Evolutionary conservation across 2,888 invertebrate genomes (phyloP).

Genomic region (Scaptomyza reducta): DNA sequence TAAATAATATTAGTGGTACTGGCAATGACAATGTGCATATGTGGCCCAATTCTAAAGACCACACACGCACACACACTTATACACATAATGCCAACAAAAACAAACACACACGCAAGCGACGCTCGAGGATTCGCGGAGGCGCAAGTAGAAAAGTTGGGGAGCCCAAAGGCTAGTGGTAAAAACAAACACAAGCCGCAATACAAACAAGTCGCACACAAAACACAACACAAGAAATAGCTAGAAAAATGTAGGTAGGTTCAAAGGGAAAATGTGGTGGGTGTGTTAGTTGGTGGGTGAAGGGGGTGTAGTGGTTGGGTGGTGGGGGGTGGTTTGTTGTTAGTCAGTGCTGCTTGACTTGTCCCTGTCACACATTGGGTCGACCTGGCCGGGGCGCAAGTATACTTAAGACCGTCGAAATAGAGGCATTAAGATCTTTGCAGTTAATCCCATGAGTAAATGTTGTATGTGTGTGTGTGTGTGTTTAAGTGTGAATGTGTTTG

Average conservation of each 20-base stretch:
- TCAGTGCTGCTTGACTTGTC: slow-evolving; percentile 74
- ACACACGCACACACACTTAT: slow-evolving; percentile 36
- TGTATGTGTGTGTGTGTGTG: slow-evolving; percentile 56
- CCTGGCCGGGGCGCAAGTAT: slow-evolving; percentile 70
- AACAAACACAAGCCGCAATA: slow-evolving; percentile 67
- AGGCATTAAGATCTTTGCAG: slow-evolving; percentile 81
- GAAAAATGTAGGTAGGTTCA: slow-evolving; percentile 52
- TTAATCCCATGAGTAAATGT: slow-evolving; percentile 83
- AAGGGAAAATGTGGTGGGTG: slow-evolving; percentile 2
- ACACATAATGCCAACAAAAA: slow-evolving; percentile 61
- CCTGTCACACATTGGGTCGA: slow-evolving; percentile 67
- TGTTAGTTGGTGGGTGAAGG: slow-evolving; percentile 2
- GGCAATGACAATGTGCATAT: slow-evolving; percentile 79
- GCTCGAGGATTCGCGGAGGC: slow-evolving; percentile 46
- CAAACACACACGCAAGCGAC: slow-evolving; percentile 48
- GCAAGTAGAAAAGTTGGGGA: slow-evolving; percentile 4
- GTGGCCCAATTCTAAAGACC: slow-evolving; percentile 65
- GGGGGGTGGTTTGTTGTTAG: slow-evolving; percentile 14
- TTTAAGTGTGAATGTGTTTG: slow-evolving; percentile 45
- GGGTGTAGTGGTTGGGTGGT: not conserved
- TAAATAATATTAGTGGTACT: slow-evolving; percentile 78
- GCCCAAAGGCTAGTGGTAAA: slow-evolving; percentile 72
- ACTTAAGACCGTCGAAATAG: slow-evolving; percentile 81
- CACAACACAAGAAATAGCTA: slow-evolving; percentile 57
- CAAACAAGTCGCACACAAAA: slow-evolving; percentile 50